Evolutionary conservation across 2,113 vertebrate species (phyloP).

Genomic region (Tragelaphus buxtoni): DNA sequence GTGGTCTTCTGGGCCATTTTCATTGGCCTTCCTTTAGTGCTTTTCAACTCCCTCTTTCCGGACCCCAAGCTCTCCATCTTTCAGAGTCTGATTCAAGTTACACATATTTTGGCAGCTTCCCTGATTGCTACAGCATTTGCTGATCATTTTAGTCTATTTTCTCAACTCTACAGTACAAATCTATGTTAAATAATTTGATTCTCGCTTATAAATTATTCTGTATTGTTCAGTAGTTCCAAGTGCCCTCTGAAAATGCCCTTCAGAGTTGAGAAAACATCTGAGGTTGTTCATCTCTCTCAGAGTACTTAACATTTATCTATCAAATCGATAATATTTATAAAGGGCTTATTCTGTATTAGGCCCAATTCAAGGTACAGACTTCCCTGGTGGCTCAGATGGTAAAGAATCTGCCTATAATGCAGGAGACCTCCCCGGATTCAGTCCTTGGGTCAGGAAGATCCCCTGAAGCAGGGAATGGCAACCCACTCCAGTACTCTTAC

Average conservation of each 20-base stretch:
- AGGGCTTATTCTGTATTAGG: background rate
- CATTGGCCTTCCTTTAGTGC: background rate
- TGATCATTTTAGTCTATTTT: background rate
- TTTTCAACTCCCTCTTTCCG: background rate
- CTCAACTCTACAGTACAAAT: background rate
- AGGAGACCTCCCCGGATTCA: background rate
- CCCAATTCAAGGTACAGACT: background rate
- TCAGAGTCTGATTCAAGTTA: background rate
- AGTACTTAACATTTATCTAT: background rate
- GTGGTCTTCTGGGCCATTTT: background rate
- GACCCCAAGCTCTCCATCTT: background rate
- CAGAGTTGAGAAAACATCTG: background rate
- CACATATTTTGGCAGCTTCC: background rate
- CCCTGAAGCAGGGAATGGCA: background rate
- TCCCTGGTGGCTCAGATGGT: background rate
- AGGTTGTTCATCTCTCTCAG: background rate
- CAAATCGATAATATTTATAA: background rate
- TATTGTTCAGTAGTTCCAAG: background rate
- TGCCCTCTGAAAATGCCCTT: background rate
- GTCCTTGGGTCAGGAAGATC: background rate
- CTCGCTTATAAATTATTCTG: background rate
- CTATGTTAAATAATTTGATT: slow-evolving; percentile 1
- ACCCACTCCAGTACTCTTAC: background rate
- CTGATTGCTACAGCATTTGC: background rate
- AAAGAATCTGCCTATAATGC: background rate